Evolutionary conservation across 2,113 vertebrate species (phyloP), one percentile per base, ranked within the genome.

Genomic region (Bombycilla garrulus): DNA sequence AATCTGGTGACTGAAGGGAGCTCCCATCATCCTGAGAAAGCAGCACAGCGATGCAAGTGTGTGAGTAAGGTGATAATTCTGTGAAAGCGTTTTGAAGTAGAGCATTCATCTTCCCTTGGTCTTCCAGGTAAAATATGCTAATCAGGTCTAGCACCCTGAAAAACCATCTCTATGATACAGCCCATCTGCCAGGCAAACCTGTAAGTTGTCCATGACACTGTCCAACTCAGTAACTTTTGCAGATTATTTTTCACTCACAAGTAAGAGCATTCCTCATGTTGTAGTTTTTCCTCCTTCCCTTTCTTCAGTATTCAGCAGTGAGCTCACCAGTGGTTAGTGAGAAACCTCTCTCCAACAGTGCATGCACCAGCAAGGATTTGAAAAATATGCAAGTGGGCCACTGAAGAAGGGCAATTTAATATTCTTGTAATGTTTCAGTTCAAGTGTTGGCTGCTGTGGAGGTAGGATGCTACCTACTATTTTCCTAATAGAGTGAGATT

Each of bases 281-380:
- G 0, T 12, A 61, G 22, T 31, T 38, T 35, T 40, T 78, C 40
- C n/a, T 28, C 4, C 15, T 64, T 64, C 28, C 22, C 4, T 48
- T 72, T 6, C 40, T 42, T 35, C 6, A 6, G 9, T 14, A 25
- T 19, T 51, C 31, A 33, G 20, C 28, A 15, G 9, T 18, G 26
- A 16, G 24, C 5, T 5, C 20, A 42, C 12, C 0, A 15, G 12
- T 3, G 58, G 9, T 8, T 28, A 26, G 2, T 2, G 0, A 29
- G 11, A n/a, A 69, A 15, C 10, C 12, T 38, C 6, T 14, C n/a
- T 40, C 42, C 44, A 45, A 15, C 25, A 36, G 7, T 7, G 6
- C 2, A 3, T 5, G 5, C 10, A 57, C 9, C 15, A 42, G 9
- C 5, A 66, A 15, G 7, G 3, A 58, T 81, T 44, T 60, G 12